Evolutionary conservation across 2,113 vertebrate genomes (phyloP), one percentile per base, ranked within the genome.

Genomic region (Leptocoma aspasia): DNA sequence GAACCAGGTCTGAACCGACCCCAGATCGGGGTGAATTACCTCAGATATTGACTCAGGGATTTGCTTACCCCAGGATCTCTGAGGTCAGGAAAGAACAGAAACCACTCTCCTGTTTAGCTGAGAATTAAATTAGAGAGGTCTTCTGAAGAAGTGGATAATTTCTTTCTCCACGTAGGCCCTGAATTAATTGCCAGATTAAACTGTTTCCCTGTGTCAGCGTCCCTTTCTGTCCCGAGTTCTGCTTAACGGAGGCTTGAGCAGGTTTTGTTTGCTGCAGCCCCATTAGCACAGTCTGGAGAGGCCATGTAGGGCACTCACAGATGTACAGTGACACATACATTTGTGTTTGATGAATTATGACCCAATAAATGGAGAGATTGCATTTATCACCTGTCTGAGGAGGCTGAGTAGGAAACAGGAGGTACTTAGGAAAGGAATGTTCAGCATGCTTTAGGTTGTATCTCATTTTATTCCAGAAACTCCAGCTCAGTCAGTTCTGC

Each of bases 311-410:
- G 23, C 10, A 3, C 26, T 54, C 50, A 78, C n/a, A 78, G 82
- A 78, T 96, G 50, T 49, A 39, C 8, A 66, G 53, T 90, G 72
- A 78, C 78, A 89, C 12, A 26, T 85, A 53, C 22, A 20, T 94
- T 96, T 86, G 81, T 83, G 87, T 39, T 63, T 71, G 57, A 63
- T 97, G 69, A 96, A 95, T 87, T 90, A 33, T 64, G 61, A 59
- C 42, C 63, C 64, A 66, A 37, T 56, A 72, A 90, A 91, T 79
- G 54, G 72, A 92, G 91, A 83, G 41, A 80, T 20, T 59, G 52
- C 13, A 39, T 57, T 95, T 94, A 90, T 94, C 81, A 90, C 72
- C 95, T 96, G 64, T 65, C 59, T 61, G 27, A 85, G 83, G 44
- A 76, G 70, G 57, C 9, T 61, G 88, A 75, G n/a, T 57, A 28